A percentile compares a stretch with the other conserved stretches of the same genome.
Conservation (phyloP, 2,113 vertebrate species). For the Eulemur macaco region DNA sequence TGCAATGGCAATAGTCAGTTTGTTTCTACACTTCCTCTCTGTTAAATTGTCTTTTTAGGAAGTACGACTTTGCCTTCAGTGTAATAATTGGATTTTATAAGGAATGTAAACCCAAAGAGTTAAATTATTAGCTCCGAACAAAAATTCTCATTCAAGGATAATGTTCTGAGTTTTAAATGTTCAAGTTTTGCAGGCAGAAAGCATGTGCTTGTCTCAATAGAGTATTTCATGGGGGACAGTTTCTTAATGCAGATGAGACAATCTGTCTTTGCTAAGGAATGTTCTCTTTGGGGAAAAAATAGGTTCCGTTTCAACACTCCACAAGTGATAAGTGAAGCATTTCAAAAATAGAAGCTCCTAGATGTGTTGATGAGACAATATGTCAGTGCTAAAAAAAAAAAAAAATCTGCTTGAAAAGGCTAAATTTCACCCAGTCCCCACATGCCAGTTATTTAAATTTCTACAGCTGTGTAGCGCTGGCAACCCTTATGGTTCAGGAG, state of each 20-base stretch:
- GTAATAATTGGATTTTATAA: neutral
- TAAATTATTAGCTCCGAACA: neutral
- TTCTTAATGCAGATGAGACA: conserved; percentile 68
- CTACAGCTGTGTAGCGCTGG: conserved; percentile 72
- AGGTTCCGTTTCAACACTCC: conserved; percentile 76
- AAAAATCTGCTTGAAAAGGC: conserved; percentile 70
- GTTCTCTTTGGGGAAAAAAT: conserved; percentile 69
- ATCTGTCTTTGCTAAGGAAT: conserved; percentile 71
- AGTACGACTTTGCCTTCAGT: neutral
- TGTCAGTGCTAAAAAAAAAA: conserved; percentile 69
- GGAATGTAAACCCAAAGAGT: neutral
- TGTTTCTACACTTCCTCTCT: neutral
- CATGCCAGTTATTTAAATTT: conserved; percentile 69
- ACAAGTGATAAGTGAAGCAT: conserved; percentile 78
- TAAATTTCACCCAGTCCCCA: conserved; percentile 77
- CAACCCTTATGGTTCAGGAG: conserved; percentile 49
- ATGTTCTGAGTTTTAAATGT: conserved; percentile 41
- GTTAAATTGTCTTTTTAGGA: neutral
- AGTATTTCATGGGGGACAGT: conserved; percentile 54
- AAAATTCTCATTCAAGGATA: neutral
- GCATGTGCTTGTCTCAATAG: conserved; percentile 37
- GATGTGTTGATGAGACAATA: conserved; percentile 80
- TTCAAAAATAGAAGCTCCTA: conserved; percentile 80
- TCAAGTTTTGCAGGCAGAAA: neutral
- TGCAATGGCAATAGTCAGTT: neutral